phyloP scores from a whole-genome alignment of 2,888 invertebrate species.

The Ophion ventricosus region DNA sequence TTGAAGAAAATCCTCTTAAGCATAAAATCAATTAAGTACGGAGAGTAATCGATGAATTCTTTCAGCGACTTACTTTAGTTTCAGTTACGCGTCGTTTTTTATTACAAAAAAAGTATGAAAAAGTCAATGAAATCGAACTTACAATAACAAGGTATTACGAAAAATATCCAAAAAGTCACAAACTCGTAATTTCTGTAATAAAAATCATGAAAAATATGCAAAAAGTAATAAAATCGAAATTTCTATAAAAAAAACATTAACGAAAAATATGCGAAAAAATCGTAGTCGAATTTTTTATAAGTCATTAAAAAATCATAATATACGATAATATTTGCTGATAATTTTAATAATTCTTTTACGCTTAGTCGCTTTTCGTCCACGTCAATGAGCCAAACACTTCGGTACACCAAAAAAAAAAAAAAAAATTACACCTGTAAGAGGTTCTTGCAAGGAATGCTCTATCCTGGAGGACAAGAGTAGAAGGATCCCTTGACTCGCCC shows the following conservation, averaged over 20 bases:
- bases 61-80: background rate
- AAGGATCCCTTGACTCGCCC: constrained; percentile 43
- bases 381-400: too few relatives aligned
- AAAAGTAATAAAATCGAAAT: too few relatives aligned
- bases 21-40: too few relatives aligned
- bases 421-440: constrained; percentile 36
- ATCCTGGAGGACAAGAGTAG: background rate
- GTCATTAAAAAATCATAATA: background rate
- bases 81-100: background rate
- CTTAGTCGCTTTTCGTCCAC: background rate
- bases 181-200: background rate
- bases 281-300: background rate
- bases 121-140: background rate
- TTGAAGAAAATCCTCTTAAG: background rate
- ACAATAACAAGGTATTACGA: background rate
- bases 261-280: too few relatives aligned
- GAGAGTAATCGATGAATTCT: background rate
- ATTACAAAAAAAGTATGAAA: background rate
- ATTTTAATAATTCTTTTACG: background rate
- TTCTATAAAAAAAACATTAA: too few relatives aligned
- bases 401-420: background rate
- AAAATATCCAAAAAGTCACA: background rate
- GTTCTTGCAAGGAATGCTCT: background rate
- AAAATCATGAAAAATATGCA: too few relatives aligned
- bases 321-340: background rate